These are phyloP conservation scores for Cremastinae sp. DNA, from an alignment of 2,888 invertebrate species.

Conservation along the genomic window DNA sequence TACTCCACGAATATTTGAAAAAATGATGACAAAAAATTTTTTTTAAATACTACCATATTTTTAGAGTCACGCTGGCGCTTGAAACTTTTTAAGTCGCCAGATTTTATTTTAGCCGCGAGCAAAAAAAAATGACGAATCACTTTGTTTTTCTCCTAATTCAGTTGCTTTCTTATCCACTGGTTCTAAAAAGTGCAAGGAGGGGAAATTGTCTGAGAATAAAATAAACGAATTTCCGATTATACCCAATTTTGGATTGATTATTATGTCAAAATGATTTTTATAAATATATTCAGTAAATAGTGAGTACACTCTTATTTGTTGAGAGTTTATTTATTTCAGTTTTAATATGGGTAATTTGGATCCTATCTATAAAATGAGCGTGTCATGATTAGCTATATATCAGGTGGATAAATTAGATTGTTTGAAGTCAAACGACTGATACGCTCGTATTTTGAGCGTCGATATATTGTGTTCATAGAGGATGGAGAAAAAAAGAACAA, in stretches of 20 bases:
- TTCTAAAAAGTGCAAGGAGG: not conserved
- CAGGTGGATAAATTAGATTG: conserved; percentile 45
- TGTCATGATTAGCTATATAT: conserved; percentile 12
- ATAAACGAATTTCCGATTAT: not conserved
- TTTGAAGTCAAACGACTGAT: conserved; percentile 54
- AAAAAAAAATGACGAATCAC: conserved; percentile 2
- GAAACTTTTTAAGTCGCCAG: not conserved
- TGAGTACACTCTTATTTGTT: no score
- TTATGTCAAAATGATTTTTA: no score
- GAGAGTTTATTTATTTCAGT: no score
- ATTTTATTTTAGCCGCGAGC: conserved; percentile 21
- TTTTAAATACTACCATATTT: conserved; percentile 53
- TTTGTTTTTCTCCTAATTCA: not conserved
- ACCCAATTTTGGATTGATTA: no score
- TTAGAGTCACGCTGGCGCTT: conserved; percentile 59
- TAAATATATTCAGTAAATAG: no score
- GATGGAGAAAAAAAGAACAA: conserved; percentile 23
- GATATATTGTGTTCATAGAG: conserved; percentile 16
- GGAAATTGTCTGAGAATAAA: not conserved
- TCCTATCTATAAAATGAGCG: conserved; percentile 12
- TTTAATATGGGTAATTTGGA: not conserved
- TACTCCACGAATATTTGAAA: conserved; percentile 27
- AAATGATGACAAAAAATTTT: conserved; percentile 1
- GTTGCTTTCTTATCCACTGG: no score
- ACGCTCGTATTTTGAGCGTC: not conserved